phyloP scores from a whole-genome alignment of 2,797 vertebrate genomes.

The Varecia variegata region DNA sequence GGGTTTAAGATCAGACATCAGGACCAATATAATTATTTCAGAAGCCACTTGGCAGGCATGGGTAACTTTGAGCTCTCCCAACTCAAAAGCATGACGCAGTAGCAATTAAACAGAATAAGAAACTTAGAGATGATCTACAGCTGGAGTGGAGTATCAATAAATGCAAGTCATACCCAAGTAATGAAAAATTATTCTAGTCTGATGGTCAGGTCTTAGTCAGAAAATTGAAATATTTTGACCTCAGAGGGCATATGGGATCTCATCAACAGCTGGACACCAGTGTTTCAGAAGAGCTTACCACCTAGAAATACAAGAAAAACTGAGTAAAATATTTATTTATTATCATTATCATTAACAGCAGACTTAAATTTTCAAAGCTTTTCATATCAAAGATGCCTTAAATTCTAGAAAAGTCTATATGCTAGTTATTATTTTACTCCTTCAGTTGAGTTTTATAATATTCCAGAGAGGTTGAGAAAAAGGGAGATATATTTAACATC shows the following conservation, averaged over 20 bases:
- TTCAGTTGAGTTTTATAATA: slow-evolving; percentile 31
- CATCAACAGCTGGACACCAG: not conserved
- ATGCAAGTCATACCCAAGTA: not conserved
- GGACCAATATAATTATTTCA: slow-evolving; percentile 15
- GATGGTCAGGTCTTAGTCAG: not conserved
- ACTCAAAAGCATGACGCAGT: not conserved
- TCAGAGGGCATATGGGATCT: not conserved
- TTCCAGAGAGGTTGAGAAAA: not conserved
- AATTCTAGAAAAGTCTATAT: not conserved
- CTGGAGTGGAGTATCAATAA: not conserved
- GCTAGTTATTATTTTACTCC: not conserved
- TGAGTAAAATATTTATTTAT: slow-evolving; percentile 1
- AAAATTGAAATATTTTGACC: slow-evolving; percentile 40
- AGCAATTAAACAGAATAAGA: slow-evolving; percentile 41
- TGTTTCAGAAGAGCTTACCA: slow-evolving; percentile 5
- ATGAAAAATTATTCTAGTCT: not conserved
- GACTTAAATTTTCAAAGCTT: not conserved
- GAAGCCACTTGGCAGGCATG: slow-evolving; percentile 9
- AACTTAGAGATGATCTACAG: not conserved
- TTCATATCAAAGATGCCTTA: not conserved
- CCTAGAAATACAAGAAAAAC: not conserved
- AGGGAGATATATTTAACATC: not conserved
- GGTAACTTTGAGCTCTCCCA: slow-evolving; percentile 28
- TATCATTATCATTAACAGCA: not conserved
- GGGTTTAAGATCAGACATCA: slow-evolving; percentile 61